phyloP scores from a whole-genome alignment of 2,113 vertebrate species.

The Rhipidura dahli region DNA sequence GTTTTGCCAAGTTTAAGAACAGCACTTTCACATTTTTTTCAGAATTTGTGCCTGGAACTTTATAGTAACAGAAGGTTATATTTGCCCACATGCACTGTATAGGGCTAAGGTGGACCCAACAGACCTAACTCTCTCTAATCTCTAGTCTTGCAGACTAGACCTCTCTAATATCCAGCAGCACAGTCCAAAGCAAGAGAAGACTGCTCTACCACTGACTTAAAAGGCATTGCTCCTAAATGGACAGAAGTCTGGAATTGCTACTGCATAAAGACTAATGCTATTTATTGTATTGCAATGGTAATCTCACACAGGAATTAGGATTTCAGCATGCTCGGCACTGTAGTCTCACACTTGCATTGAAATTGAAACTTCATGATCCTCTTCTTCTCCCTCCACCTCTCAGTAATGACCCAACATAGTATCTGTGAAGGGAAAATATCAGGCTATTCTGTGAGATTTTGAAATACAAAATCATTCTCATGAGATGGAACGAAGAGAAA shows the following conservation, averaged over 20 bases:
- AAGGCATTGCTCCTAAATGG: not conserved
- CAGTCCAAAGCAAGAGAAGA: not conserved
- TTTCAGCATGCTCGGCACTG: not conserved
- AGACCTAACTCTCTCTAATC: not conserved
- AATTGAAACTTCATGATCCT: not conserved
- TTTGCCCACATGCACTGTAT: not conserved
- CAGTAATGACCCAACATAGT: not conserved
- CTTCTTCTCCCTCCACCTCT: not conserved
- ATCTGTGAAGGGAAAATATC: not conserved
- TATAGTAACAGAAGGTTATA: not conserved
- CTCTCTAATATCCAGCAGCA: not conserved
- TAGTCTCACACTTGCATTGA: not conserved
- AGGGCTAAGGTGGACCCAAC: not conserved
- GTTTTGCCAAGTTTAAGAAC: not conserved
- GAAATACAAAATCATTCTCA: not conserved
- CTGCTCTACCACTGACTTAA: not conserved
- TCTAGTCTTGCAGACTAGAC: not conserved
- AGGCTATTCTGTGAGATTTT: not conserved
- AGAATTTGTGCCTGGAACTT: not conserved
- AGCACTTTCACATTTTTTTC: not conserved
- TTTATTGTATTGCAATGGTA: not conserved
- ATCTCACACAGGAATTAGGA: not conserved
- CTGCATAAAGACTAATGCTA: not conserved
- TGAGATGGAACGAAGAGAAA: not conserved
- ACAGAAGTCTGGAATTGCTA: not conserved